Evolutionary conservation across 37 sponge, comb jelly and placozoan species (phyloP), one percentile per base, ranked within the genome.

Genomic region (Hormiphora californensis): DNA sequence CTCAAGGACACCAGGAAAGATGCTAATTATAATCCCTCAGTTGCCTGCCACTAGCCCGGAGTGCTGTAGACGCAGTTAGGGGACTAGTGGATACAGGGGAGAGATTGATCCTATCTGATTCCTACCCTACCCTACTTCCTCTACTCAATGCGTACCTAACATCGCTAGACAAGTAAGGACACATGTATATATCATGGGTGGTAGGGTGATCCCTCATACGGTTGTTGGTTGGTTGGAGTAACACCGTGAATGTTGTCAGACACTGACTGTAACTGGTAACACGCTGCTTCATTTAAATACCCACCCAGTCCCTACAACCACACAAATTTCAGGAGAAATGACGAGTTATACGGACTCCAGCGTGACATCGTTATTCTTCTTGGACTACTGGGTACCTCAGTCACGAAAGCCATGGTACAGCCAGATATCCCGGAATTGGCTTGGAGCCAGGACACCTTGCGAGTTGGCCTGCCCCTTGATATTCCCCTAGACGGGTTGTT

Each of bases 81-180:
- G 43, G 46, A 17, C 25, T 73, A 1, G 44, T 73, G 22, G 4
- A 23, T 23, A 36, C 36, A 27, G 81, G 81, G 2, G 27, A 73
- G 4, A 22, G 27, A 15, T 1, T 19, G 12, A 27, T 73, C 38
- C 81, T 73, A 19, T 39, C 43, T 12, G 81, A 41, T 33, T 46
- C 40, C 23, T 73, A 41, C 81, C 81, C 32, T 37, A 46, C 8
- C 9, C 19, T 73, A 39, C 44, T 73, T 4, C 81, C 81, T 30
- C 46, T 73, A 1, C 27, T 73, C 23, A 41, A 73, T 40, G 46
- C 81, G 3, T 73, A 73, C 44, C 81, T 73, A 4, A 73, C 23
- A 1, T 73, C 81, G 1, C 21, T 0, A 21, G 81, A 23, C 7
- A n/a, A n/a, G n/a, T n/a, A n/a, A n/a, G n/a, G n/a, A n/a, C n/a